Evolutionary conservation across 1,140 invertebrate species (phyloP), one percentile per base, ranked within the genome.

Genomic region (Pollicipes pollicipes): DNA sequence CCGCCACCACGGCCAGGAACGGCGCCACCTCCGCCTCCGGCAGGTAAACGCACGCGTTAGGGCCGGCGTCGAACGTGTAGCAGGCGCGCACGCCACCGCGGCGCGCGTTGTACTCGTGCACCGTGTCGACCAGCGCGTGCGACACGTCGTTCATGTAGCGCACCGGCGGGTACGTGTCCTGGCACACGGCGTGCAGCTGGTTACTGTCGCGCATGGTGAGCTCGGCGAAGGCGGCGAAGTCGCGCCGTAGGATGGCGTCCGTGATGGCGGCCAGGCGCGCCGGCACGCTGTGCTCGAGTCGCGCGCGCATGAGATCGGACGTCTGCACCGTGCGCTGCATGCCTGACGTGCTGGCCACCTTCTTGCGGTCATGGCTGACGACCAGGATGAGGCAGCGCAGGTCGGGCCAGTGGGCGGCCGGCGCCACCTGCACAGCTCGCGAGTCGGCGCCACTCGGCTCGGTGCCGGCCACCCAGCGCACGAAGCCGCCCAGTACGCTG

Each of bases 161-260:
- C 79, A 88, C 89, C 0, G 97, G 96, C 8, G 97, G 97, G 84
- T 87, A 96, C 0, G 95, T 93, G 79, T 99, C 97, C 67, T 95
- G 78, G 76, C 91, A 95, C 35, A 94, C 85, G 2, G 95, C 93
- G 83, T 99, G 97, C 76, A 99, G 88, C 79, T 97, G 91, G 85
- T 99, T 99, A 69, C 94, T 97, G 77, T 99, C 97, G 80, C 88
- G 88, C 90, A 99, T 99, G 27, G 95, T 97, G 16, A 98, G 83
- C 79, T 92, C 86, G 32, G 92, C 95, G 85, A 99, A 97, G 69
- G 79, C 84, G 58, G 85, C 74, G 80, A 98, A 99, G 82, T 99
- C 84, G 77, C 84, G 89, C 0, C 85, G 76, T 35, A 82, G 70
- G 69, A 99, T 96, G 16, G 95, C 92, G 76, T 84, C 75, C 72